Conservation (phyloP, 2,888 invertebrate species). For the Ligdia adustata region DNA sequence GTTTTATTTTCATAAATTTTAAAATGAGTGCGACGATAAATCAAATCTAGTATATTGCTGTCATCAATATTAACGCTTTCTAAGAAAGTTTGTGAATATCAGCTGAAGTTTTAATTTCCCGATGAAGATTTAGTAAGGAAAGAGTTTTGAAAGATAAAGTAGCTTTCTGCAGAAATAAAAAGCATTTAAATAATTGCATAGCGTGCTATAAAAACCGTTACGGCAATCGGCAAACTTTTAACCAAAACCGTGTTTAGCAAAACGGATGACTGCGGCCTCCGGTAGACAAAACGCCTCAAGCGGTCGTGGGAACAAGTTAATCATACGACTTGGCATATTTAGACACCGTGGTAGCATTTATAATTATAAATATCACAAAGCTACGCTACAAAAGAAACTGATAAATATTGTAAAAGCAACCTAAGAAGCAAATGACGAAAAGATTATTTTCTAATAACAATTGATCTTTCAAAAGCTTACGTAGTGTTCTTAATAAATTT, state of each 20-base stretch:
- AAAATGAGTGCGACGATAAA: background rate
- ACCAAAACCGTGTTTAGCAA: constrained; percentile 4
- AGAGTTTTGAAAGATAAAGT: background rate
- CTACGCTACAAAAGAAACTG: no score
- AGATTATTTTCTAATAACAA: background rate
- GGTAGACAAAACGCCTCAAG: constrained; percentile 26
- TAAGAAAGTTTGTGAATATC: background rate
- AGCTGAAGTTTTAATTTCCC: no score
- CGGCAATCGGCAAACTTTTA: constrained; percentile 11
- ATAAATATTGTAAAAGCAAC: no score
- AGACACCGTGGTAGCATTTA: background rate
- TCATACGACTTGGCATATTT: constrained; percentile 1
- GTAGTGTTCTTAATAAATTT: constrained; percentile 18
- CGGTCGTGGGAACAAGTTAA: constrained; percentile 31
- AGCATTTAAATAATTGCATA: background rate
- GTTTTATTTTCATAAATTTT: background rate
- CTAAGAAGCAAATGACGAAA: no score
- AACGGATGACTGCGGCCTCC: constrained; percentile 24
- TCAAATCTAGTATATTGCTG: constrained; percentile 3
- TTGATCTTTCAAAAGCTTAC: constrained; percentile 1
- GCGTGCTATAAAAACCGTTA: constrained; percentile 23
- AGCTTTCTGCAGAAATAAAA: background rate
- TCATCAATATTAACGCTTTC: background rate
- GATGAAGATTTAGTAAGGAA: background rate
- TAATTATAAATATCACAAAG: no score